Conservation (phyloP, 2,888 invertebrate genomes). For the Furcula furcula region DNA sequence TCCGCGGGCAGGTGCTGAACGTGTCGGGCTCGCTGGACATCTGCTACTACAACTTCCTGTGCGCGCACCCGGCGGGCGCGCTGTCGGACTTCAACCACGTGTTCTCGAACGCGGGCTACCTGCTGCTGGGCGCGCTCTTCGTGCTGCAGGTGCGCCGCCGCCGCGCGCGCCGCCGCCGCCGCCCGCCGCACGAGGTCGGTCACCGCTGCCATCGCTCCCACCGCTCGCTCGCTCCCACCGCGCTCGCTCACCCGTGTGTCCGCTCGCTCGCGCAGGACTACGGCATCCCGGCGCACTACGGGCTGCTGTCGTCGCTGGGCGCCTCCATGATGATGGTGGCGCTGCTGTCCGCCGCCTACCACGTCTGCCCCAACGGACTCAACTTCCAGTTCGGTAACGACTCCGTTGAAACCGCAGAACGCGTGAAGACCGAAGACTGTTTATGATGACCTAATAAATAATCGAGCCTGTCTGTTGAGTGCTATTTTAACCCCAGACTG, state of each 20-base stretch:
- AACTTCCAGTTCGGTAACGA: slow-evolving; percentile 94
- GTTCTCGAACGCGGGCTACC: slow-evolving; percentile 91
- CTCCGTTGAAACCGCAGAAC: not conserved
- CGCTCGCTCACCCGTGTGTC: not conserved
- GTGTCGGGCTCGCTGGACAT: slow-evolving; percentile 93
- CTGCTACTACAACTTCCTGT: slow-evolving; percentile 95
- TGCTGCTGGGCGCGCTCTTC: slow-evolving; percentile 90
- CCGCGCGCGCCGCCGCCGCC: slow-evolving; percentile 34
- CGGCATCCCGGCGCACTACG: slow-evolving; percentile 92
- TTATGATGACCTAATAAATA: too few relatives aligned
- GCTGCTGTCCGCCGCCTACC: slow-evolving; percentile 92
- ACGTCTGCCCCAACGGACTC: slow-evolving; percentile 92
- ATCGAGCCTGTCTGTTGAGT: too few relatives aligned
- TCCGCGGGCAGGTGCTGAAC: slow-evolving; percentile 83
- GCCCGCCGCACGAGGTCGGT: slow-evolving; percentile 50
- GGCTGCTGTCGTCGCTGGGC: slow-evolving; percentile 93
- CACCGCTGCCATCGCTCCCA: not conserved
- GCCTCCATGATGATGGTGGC: slow-evolving; percentile 94
- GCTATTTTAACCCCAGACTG: too few relatives aligned
- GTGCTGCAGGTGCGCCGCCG: slow-evolving; percentile 83
- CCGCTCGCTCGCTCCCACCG: not conserved
- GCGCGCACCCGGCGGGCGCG: slow-evolving; percentile 89
- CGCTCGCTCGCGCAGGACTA: slow-evolving; percentile 72
- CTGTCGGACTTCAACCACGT: slow-evolving; percentile 94
- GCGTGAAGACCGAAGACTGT: too few relatives aligned